Percentiles rank a stretch among this genome's conserved stretches.
phyloP scores from a whole-genome alignment of 1,140 invertebrate genomes.

The Plectrocnemia conspersa region DNA sequence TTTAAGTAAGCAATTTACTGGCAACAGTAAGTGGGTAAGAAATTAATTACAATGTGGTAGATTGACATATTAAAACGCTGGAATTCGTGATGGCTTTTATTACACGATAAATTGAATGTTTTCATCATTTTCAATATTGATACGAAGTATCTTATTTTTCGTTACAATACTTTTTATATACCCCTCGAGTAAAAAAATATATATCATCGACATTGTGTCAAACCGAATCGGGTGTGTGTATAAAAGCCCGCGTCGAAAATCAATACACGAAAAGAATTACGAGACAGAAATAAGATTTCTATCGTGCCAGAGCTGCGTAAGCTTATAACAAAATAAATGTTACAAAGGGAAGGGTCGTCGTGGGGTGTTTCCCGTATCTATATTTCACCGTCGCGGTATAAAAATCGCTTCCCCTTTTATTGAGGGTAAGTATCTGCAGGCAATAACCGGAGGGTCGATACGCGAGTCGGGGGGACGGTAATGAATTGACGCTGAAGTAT shows the following conservation, averaged over 20 bases:
- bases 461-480: slow-evolving; percentile 5
- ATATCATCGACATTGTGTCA: too few species aligned
- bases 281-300: slow-evolving; percentile 4
- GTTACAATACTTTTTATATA: too few species aligned
- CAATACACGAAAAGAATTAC: slow-evolving; percentile 18
- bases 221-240: too few species aligned
- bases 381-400: slow-evolving; percentile 19
- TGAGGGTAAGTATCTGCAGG: slow-evolving; percentile 13
- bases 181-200: too few species aligned
- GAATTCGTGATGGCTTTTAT: too few species aligned
- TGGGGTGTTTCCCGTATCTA: slow-evolving; percentile 17
- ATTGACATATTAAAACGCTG: too few species aligned
- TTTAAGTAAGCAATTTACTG: too few species aligned
- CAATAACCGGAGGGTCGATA: slow-evolving; percentile 11
- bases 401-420: slow-evolving; percentile 18
- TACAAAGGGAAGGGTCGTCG: slow-evolving; percentile 23
- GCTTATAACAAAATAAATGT: slow-evolving; percentile 26
- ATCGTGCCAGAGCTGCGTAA: slow-evolving; percentile 13
- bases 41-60: too few species aligned
- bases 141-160: too few species aligned
- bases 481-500: slow-evolving; percentile 20
- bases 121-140: too few species aligned
- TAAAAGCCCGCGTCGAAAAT: slow-evolving; percentile 6
- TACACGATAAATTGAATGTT: too few species aligned
- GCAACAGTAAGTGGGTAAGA: too few species aligned